Conservation (phyloP, 1,140 invertebrate genomes). For the Drosophila kanapiae region DNA sequence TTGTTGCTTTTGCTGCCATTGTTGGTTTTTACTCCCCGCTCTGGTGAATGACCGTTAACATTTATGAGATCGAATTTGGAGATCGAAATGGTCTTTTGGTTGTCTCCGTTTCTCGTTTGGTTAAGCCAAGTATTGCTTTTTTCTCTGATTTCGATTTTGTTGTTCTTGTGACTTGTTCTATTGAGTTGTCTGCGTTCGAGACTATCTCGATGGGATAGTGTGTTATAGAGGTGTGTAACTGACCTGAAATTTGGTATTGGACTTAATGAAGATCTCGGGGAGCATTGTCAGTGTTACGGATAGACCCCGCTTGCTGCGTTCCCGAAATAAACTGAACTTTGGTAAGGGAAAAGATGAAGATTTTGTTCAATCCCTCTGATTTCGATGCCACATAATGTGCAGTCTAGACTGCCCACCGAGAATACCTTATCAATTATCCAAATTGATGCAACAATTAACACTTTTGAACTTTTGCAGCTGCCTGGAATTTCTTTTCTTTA, state of each 20-base stretch:
- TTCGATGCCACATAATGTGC: not conserved
- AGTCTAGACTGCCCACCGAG: constrained; percentile 1
- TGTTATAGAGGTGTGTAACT: not conserved
- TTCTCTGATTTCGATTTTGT: not conserved
- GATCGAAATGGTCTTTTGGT: constrained; percentile 54
- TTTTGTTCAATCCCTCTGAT: no score
- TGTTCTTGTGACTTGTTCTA: constrained; percentile 13
- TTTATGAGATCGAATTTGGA: constrained; percentile 62
- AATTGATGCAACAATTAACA: constrained; percentile 80
- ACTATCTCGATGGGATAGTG: not conserved
- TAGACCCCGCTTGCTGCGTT: not conserved
- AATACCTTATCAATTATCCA: constrained; percentile 64
- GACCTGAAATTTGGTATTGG: not conserved
- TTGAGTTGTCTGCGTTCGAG: constrained; percentile 31
- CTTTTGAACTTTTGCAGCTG: constrained; percentile 65
- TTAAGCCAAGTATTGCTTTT: constrained; percentile 27
- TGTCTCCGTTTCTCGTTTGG: constrained; percentile 49
- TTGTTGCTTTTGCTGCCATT: constrained; percentile 3
- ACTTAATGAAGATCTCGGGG: not conserved
- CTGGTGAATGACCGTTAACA: constrained; percentile 80
- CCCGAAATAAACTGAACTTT: not conserved
- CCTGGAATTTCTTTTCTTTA: constrained; percentile 4
- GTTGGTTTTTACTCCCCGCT: constrained; percentile 2
- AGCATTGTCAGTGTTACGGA: not conserved
- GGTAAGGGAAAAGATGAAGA: no score